Base-by-base conservation (phyloP, 2,888 invertebrate genomes). In the Drosophila setosimentum region DNA sequence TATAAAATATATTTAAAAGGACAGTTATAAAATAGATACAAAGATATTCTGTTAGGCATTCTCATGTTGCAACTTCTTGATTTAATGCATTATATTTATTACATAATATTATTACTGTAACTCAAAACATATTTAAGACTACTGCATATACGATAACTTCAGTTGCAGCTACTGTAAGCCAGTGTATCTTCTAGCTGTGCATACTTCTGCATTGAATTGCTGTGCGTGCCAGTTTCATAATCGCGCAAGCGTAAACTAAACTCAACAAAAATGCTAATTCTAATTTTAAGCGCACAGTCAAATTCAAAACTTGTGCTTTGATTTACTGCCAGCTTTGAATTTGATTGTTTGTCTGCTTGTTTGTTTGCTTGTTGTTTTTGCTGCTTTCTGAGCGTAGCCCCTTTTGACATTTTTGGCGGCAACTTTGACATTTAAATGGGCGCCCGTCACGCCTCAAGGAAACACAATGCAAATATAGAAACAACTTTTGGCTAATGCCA, bases 351-450 rank as follows among this genome's bases (percentile, higher is more conserved):
- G 35, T 35, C 4, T 37, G 37, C n/a, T 54, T 21, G 40, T 21
- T 30, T 57, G 18, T 30, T 35, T 18, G 16, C 6, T 76, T 76
- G 66, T 60, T 71, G 18, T 32, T 49, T 1, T 3, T 59, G 35
- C 24, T 35, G 68, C 21, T 68, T 51, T 51, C 27, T 32, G 66
- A 64, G 45, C 51, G 68, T 49, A 37, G 65, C 35, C 6, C 13
- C 40, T 24, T 61, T 71, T 77, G 76, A 66, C 76, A 79, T 77
- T 76, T 76, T 79, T 65, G 76, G 63, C 71, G 80, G 80, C 72
- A 64, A 64, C 62, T 75, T 76, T 77, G 77, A 77, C 77, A 70
- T 77, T 77, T 76, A 50, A 77, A 79, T 75, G 59, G 77, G 63
- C 76, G 51, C 30, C 57, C 59, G 62, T 59, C 51, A 30, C 50